A percentile compares a stretch with the other conserved stretches of the same genome.
These are phyloP conservation scores for Dascyllus trimaculatus DNA, from an alignment of 2,113 vertebrate species.

Conservation along the genomic window DNA sequence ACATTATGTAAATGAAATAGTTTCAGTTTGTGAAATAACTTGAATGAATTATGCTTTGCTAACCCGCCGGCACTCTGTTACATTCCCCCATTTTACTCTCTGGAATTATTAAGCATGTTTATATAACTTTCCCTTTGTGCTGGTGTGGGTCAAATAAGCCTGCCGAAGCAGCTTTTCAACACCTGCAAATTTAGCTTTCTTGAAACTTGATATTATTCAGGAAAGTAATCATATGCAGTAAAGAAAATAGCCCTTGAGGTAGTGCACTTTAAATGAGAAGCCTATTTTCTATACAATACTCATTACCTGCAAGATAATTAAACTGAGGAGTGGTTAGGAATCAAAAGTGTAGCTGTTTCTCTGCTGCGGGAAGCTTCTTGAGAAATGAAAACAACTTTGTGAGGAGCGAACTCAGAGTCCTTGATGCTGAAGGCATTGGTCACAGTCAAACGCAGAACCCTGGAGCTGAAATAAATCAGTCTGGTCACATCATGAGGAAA, in stretches of 20 bases:
- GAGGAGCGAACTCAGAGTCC: not conserved
- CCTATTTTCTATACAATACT: slow-evolving; percentile 36
- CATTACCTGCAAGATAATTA: slow-evolving; percentile 50
- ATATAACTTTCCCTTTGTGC: slow-evolving; percentile 55
- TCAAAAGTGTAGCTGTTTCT: slow-evolving; percentile 18
- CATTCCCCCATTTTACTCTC: slow-evolving; percentile 33
- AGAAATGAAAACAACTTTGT: slow-evolving; percentile 18
- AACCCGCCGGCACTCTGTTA: slow-evolving; percentile 25
- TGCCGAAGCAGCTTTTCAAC: slow-evolving; percentile 34
- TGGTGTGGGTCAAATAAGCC: slow-evolving; percentile 36
- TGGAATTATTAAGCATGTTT: slow-evolving; percentile 58
- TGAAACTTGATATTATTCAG: slow-evolving; percentile 29
- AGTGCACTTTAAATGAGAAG: slow-evolving; percentile 37
- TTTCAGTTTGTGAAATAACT: slow-evolving; percentile 65
- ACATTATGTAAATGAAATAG: slow-evolving; percentile 67
- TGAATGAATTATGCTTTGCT: slow-evolving; percentile 55
- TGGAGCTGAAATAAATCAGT: not conserved
- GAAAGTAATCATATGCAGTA: slow-evolving; percentile 35
- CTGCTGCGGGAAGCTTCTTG: not conserved
- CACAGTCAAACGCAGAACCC: not conserved
- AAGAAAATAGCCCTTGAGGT: slow-evolving; percentile 42
- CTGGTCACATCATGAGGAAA: too few relatives aligned
- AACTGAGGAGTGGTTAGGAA: slow-evolving; percentile 15
- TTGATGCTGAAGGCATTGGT: too few relatives aligned
- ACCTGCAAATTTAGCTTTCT: slow-evolving; percentile 21